phyloP scores from a whole-genome alignment of 1,140 invertebrate species.

The Acromyrmex heyeri region DNA sequence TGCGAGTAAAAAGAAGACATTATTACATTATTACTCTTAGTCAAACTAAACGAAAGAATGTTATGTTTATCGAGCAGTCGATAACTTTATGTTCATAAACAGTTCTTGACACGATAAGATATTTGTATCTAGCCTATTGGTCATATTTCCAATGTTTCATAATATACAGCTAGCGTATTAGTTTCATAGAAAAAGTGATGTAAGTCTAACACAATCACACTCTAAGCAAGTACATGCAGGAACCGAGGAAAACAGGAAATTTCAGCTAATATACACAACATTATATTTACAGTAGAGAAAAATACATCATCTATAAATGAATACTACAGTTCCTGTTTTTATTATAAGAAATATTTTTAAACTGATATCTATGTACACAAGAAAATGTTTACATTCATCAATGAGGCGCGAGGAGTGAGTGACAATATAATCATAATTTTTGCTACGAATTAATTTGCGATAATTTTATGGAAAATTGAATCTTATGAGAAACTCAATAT shows the following conservation, averaged over 20 bases:
- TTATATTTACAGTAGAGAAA: conserved; percentile 17
- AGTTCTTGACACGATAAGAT: conserved; percentile 64
- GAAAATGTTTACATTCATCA: neutral
- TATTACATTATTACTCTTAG: neutral
- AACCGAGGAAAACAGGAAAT: conserved; percentile 47
- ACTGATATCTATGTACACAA: neutral
- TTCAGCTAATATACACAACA: conserved; percentile 43
- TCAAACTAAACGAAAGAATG: neutral
- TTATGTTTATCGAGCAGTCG: neutral
- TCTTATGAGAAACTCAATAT: neutral
- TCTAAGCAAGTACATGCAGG: conserved; percentile 85
- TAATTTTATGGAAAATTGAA: conserved; percentile 7
- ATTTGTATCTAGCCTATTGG: conserved; percentile 9
- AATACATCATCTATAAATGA: neutral
- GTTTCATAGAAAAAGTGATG: conserved; percentile 81
- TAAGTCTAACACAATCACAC: conserved; percentile 86
- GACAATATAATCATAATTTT: neutral
- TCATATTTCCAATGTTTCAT: conserved; percentile 59
- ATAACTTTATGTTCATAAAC: neutral
- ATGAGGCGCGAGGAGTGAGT: neutral
- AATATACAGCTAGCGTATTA: conserved; percentile 72
- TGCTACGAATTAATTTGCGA: neutral
- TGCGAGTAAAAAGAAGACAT: neutral
- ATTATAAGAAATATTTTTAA: conserved; percentile 2
- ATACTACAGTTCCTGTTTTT: neutral